Conservation (phyloP, 2,888 invertebrate species). For the Melangyna quadrimaculata region DNA sequence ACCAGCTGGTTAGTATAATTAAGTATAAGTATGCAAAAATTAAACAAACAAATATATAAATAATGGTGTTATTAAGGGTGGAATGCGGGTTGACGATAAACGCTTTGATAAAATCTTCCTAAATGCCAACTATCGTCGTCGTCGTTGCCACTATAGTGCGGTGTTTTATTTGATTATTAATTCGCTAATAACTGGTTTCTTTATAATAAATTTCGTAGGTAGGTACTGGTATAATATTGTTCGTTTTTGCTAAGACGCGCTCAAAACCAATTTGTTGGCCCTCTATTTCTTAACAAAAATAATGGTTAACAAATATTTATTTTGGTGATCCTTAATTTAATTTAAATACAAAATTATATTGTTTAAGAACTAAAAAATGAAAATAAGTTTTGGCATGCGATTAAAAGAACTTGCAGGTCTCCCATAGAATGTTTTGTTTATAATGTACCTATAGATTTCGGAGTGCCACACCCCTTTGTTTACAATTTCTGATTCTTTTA, state of each 20-base stretch:
- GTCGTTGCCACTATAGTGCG: neutral
- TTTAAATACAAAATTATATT: too few relatives aligned
- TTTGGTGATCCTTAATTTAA: too few relatives aligned
- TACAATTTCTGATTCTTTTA: too few relatives aligned
- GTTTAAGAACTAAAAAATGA: too few relatives aligned
- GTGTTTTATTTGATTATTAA: neutral
- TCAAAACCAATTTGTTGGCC: too few relatives aligned
- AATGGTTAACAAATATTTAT: too few relatives aligned
- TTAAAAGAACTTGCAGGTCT: too few relatives aligned
- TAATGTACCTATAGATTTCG: too few relatives aligned
- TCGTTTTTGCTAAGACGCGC: neutral
- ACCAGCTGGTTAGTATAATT: slow-evolving; percentile 1
- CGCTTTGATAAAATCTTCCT: neutral
- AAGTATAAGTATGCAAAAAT: neutral
- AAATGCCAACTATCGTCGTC: neutral
- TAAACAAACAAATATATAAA: neutral
- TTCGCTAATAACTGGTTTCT: neutral
- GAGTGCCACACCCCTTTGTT: too few relatives aligned
- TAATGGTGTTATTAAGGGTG: neutral
- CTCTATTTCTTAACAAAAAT: too few relatives aligned
- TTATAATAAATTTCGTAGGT: neutral
- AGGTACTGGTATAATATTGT: neutral
- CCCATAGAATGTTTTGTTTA: too few relatives aligned
- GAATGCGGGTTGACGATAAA: neutral
- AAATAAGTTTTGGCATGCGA: too few relatives aligned